phyloP scores from a whole-genome alignment of 2,888 invertebrate genomes.

The Cerastis leucographa region DNA sequence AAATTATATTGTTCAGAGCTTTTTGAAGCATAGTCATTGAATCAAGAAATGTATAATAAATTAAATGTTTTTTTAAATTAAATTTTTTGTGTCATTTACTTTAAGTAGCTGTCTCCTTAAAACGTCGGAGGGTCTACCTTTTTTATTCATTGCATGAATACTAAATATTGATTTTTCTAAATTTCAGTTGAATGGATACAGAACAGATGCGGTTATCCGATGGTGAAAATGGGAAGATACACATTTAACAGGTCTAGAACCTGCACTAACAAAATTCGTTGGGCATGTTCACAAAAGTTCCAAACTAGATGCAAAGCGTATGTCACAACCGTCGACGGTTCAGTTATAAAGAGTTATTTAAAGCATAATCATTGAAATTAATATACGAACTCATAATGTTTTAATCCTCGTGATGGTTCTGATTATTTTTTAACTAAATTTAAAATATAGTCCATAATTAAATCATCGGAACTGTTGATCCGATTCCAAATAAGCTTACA shows the following conservation, averaged over 20 bases:
- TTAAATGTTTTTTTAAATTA: neutral
- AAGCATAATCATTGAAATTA: conserved; percentile 54
- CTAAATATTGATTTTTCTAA: neutral
- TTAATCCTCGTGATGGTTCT: too few species aligned
- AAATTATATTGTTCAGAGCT: too few species aligned
- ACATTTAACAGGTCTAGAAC: conserved; percentile 28
- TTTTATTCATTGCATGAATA: neutral
- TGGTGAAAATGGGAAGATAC: conserved; percentile 27
- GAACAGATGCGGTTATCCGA: conserved; percentile 19
- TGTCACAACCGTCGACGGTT: conserved; percentile 65
- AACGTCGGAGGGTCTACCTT: neutral
- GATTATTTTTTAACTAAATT: too few species aligned
- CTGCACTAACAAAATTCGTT: conserved; percentile 49
- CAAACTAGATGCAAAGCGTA: conserved; percentile 68
- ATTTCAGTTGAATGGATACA: conserved; percentile 43
- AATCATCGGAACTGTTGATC: too few species aligned
- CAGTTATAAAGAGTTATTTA: conserved; percentile 58
- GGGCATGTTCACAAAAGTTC: neutral
- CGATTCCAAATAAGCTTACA: too few species aligned
- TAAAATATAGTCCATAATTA: too few species aligned
- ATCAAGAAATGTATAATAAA: neutral
- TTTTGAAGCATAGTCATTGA: conserved; percentile 21
- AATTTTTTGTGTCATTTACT: neutral
- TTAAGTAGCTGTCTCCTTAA: neutral
- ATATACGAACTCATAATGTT: too few species aligned